phyloP scores from a whole-genome alignment of 2,888 invertebrate genomes.

The Drosophila pseudotalamancana region DNA sequence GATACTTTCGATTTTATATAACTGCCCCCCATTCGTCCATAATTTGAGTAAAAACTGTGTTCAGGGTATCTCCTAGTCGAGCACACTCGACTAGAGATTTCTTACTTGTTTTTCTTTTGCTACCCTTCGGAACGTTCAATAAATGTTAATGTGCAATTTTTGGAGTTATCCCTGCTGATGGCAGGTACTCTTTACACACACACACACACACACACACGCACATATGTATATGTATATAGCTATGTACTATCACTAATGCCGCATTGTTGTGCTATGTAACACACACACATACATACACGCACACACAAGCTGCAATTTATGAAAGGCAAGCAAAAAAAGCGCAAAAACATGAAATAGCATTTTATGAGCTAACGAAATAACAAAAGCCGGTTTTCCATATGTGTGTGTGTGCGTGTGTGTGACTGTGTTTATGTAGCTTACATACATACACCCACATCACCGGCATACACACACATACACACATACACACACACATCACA shows the following conservation, averaged over 20 bases:
- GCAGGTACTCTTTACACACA: constrained; percentile 30
- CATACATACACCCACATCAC: background rate
- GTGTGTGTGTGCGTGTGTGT: background rate
- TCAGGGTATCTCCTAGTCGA: too few species aligned
- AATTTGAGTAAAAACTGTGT: too few species aligned
- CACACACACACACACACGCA: background rate
- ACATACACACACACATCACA: constrained; percentile 12
- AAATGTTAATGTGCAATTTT: constrained; percentile 61
- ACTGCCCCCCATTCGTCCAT: too few species aligned
- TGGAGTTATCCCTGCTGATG: constrained; percentile 34
- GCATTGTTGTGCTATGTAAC: constrained; percentile 19
- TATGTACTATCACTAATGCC: constrained; percentile 19
- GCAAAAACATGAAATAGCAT: constrained; percentile 59
- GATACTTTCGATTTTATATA: too few species aligned
- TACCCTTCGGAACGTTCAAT: constrained; percentile 44
- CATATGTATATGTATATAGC: background rate
- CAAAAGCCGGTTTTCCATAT: constrained; percentile 61
- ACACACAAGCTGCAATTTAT: constrained; percentile 54
- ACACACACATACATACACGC: constrained; percentile 7
- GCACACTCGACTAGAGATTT: background rate
- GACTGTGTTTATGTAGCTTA: constrained; percentile 3
- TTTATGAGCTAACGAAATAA: constrained; percentile 76
- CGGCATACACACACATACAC: constrained; percentile 10
- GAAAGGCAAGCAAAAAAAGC: constrained; percentile 22
- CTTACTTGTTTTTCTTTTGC: constrained; percentile 4